Evolutionary conservation across 2,888 invertebrate genomes (phyloP), one percentile per base, ranked within the genome.

Genomic region (Drosophila maculinotata): DNA sequence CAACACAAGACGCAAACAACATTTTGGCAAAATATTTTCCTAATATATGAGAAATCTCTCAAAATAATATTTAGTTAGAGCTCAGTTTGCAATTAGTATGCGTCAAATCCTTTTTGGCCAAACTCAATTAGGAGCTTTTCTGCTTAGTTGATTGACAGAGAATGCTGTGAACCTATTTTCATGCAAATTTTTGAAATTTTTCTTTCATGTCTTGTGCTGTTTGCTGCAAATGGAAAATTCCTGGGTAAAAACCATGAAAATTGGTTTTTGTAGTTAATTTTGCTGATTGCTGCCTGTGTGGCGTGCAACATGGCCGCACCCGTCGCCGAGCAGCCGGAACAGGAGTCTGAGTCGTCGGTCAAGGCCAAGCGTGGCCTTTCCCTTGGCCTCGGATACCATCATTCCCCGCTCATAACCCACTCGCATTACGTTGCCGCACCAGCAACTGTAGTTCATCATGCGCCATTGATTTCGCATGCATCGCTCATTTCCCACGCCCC

Each of bases 341-440:
- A 80, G 49, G 48, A 62, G 10, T 10, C 25, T 0, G 80, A 88
- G 48, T 48, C 87, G 1, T 70, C 87, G 8, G 69, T 66, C 6
- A 90, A 90, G 77, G 60, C 77, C 3, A 90, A 90, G 59, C 90
- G 90, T 9, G 90, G 90, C 17, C 59, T 90, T 28, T 48, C 85
- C 0, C 60, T 91, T 7, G 90, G 90, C 0, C 45, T 90, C 3
- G 91, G 90, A 12, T 84, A 89, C 30, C 90, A 90, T 53, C 90
- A 90, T 53, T 79, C 89, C 12, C 90, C 91, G 4, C 12, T 87
- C 52, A 30, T 90, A 8, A 73, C 90, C 31, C 88, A 89, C 20
- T 85, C 90, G 44, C 87, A 74, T 41, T 83, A 82, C 44, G 76
- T 88, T 5, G 80, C 88, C 4, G 87, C 90, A 12, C 89, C 90